Evolutionary conservation across 2,888 invertebrate genomes (phyloP).

Genomic region (Bugulina stolonifera): DNA sequence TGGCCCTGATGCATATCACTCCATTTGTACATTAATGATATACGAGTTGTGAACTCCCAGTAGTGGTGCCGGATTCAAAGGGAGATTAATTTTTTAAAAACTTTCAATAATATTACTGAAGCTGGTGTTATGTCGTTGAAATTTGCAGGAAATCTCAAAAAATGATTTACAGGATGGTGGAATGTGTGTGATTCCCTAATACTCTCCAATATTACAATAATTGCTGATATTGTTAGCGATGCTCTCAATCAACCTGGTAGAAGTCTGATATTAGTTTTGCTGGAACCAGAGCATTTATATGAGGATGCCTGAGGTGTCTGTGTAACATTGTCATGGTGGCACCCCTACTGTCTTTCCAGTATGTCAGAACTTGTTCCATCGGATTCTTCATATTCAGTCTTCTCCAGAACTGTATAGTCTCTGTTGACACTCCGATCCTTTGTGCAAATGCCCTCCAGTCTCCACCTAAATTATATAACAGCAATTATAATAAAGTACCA

Average conservation of each 20-base stretch:
- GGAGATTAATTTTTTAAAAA: too few species aligned
- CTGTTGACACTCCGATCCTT: slow-evolving; percentile 43
- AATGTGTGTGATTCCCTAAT: too few species aligned
- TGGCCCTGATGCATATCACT: too few species aligned
- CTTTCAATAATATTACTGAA: too few species aligned
- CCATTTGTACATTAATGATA: too few species aligned
- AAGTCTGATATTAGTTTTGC: slow-evolving; percentile 48
- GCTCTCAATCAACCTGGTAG: slow-evolving; percentile 46
- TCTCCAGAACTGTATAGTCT: slow-evolving; percentile 42
- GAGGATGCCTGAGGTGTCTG: slow-evolving; percentile 49
- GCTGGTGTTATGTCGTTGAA: too few species aligned
- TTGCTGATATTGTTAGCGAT: too few species aligned
- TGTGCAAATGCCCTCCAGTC: slow-evolving; percentile 51
- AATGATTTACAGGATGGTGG: too few species aligned
- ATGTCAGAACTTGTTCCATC: slow-evolving; percentile 45
- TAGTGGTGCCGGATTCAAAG: too few species aligned
- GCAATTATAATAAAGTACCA: too few species aligned
- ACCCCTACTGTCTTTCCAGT: slow-evolving; percentile 45
- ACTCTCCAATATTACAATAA: too few species aligned
- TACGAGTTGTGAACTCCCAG: not conserved
- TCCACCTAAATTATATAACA: slow-evolving; percentile 44
- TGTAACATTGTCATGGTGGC: slow-evolving; percentile 50
- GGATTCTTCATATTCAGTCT: slow-evolving; percentile 41
- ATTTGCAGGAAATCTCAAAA: too few species aligned
- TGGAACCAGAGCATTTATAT: slow-evolving; percentile 43